phyloP scores from a whole-genome alignment of 1,140 invertebrate species.

The Linepithema humile region DNA sequence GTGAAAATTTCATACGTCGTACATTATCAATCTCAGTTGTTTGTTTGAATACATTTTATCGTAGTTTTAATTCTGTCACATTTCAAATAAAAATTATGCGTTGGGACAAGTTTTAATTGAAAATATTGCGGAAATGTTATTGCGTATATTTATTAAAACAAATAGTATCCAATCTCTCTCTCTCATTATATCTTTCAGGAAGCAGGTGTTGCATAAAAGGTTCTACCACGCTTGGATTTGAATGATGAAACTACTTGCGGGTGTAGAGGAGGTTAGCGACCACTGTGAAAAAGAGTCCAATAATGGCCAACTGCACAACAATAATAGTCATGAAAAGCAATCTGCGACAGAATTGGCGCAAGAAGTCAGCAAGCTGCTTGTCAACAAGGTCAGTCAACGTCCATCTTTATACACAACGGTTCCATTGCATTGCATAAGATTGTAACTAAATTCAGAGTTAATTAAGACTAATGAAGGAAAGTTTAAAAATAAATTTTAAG shows the following conservation, averaged over 20 bases:
- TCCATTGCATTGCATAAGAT: not conserved
- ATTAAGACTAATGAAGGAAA: not conserved
- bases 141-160: not conserved
- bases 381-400: conserved; percentile 61
- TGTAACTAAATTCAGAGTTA: not conserved
- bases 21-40: not conserved
- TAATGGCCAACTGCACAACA: conserved; percentile 75
- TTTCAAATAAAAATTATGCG: conserved; percentile 2
- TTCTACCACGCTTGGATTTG: conserved; percentile 59
- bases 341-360: conserved; percentile 52
- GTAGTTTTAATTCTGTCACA: not conserved
- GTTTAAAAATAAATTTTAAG: not conserved
- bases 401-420: not conserved
- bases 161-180: too few relatives aligned
- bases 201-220: conserved; percentile 52
- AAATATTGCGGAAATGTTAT: not conserved
- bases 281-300: conserved; percentile 70
- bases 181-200: conserved; percentile 50
- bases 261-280: conserved; percentile 79
- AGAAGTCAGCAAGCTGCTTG: conserved; percentile 59
- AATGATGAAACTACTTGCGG: conserved; percentile 84
- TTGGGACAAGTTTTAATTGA: not conserved
- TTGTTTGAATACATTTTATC: not conserved
- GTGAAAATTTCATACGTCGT: not conserved
- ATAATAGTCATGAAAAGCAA: conserved; percentile 68